These are phyloP conservation scores for Lamprologus tigripictilis DNA, from an alignment of 2,113 vertebrate genomes.

Conservation along the genomic window DNA sequence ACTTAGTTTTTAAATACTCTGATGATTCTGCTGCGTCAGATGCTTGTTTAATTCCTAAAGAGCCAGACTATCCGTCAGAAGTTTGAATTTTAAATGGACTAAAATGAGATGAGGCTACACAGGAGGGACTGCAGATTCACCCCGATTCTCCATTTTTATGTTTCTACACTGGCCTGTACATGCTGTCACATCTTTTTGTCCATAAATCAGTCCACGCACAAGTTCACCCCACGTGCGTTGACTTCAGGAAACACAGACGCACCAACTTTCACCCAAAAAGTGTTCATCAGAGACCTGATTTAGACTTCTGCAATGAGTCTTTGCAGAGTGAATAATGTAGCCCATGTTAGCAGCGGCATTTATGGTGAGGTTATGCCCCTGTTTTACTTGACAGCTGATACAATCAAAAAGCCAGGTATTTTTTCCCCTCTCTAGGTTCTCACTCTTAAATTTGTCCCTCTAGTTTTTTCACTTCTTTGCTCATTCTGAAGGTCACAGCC, in stretches of 20 bases:
- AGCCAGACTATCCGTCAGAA: neutral
- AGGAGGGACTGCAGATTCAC: neutral
- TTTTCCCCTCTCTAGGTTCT: neutral
- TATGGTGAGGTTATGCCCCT: neutral
- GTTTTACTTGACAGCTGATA: neutral
- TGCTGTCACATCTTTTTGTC: neutral
- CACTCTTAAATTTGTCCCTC: neutral
- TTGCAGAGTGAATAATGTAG: neutral
- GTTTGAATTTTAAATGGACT: neutral
- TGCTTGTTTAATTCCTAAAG: neutral
- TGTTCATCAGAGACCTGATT: neutral
- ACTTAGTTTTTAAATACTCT: neutral
- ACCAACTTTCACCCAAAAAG: neutral
- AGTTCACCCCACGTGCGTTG: neutral
- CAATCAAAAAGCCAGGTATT: neutral
- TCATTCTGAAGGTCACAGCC: neutral
- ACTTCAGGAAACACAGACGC: neutral
- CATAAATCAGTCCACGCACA: neutral
- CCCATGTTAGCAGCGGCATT: neutral
- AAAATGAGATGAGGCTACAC: neutral
- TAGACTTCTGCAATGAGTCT: neutral
- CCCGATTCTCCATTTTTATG: neutral
- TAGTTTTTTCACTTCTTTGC: neutral
- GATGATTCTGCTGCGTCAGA: neutral
- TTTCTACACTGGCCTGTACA: neutral